These are phyloP conservation scores for Drosophila micromelanica DNA, from an alignment of 1,140 invertebrate species.

Conservation along the genomic window DNA sequence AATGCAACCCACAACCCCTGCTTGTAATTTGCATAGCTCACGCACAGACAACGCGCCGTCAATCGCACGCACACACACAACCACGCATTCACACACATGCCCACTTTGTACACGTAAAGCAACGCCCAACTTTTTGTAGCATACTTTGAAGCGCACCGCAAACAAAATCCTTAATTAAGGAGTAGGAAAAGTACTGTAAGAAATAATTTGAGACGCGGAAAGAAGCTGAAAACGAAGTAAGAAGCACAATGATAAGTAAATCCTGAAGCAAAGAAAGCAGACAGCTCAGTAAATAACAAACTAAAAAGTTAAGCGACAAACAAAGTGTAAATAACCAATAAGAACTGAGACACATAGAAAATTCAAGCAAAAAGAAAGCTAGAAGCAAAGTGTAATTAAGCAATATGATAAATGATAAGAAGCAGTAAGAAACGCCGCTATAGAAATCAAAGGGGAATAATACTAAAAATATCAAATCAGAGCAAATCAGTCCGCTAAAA, in stretches of 20 bases:
- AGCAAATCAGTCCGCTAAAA: too few species aligned
- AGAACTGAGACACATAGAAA: neutral
- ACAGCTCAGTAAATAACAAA: neutral
- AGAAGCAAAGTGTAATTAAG: neutral
- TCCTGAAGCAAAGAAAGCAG: too few species aligned
- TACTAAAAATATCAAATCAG: too few species aligned
- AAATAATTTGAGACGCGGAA: neutral
- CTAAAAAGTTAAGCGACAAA: neutral
- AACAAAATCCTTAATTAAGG: neutral
- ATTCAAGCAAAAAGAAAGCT: too few species aligned
- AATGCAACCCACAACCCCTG: constrained; percentile 23
- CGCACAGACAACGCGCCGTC: constrained; percentile 7
- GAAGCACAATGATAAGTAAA: neutral
- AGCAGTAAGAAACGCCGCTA: neutral
- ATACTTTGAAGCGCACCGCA: constrained; percentile 5
- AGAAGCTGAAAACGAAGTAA: neutral
- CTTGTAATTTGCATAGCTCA: constrained; percentile 27
- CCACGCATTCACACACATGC: neutral
- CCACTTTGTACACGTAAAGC: too few species aligned
- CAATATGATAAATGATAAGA: neutral
- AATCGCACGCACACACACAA: constrained; percentile 6
- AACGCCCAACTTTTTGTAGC: neutral
- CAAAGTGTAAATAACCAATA: neutral
- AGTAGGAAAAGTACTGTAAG: neutral
- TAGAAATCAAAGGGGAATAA: too few species aligned